These are phyloP conservation scores for Sceloporus undulatus DNA, from an alignment of 2,113 vertebrate genomes.

Conservation along the genomic window DNA sequence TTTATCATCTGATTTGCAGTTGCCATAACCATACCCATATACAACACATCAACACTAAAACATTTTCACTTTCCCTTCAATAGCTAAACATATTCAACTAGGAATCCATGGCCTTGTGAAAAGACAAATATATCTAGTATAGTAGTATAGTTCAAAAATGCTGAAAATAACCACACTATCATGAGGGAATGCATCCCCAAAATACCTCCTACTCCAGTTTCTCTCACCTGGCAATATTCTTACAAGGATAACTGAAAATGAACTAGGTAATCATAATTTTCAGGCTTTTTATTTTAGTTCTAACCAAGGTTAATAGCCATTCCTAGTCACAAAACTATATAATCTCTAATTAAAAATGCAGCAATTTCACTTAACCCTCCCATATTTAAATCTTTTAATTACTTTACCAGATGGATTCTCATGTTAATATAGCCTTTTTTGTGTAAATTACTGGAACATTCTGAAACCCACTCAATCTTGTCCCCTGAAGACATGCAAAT, in stretches of 20 bases:
- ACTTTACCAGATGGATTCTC: constrained; percentile 71
- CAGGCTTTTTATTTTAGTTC: constrained; percentile 46
- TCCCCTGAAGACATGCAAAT: constrained; percentile 71
- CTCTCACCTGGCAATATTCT: background rate
- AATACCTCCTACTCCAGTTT: background rate
- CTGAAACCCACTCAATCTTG: constrained; percentile 68
- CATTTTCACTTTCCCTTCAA: background rate
- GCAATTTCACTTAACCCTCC: constrained; percentile 60
- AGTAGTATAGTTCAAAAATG: background rate
- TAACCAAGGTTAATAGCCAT: constrained; percentile 54
- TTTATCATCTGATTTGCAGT: background rate
- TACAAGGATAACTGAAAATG: background rate
- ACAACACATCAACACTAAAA: background rate
- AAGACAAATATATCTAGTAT: background rate
- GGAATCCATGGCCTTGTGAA: too few relatives aligned
- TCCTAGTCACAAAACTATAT: constrained; percentile 51
- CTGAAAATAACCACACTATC: background rate
- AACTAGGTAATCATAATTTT: constrained; percentile 22
- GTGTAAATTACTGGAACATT: constrained; percentile 72
- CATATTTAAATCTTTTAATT: constrained; percentile 74
- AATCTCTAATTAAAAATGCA: constrained; percentile 63
- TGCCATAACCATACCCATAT: too few relatives aligned
- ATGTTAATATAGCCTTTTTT: constrained; percentile 68
- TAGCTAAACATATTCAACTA: background rate
- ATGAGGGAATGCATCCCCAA: background rate